These are phyloP conservation scores for Smittia aterrima DNA, from an alignment of 2,888 invertebrate genomes.

Conservation along the genomic window DNA sequence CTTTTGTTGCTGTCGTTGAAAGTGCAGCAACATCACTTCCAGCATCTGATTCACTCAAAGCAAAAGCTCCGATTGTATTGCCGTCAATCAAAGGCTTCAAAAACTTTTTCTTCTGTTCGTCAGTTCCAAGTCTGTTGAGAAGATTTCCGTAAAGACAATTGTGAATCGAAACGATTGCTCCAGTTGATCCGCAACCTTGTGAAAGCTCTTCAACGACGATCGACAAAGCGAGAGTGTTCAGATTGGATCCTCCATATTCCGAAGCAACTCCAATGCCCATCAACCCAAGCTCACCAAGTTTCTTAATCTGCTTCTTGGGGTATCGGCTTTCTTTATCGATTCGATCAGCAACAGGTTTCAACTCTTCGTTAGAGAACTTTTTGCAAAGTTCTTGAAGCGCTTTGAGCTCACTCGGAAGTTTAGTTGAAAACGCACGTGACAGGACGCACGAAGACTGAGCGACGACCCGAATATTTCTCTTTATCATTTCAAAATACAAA, in stretches of 20 bases:
- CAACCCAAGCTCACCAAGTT: conserved; percentile 66
- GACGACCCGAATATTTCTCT: neutral
- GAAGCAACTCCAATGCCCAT: conserved; percentile 66
- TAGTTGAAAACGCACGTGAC: neutral
- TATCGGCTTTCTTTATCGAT: conserved; percentile 1
- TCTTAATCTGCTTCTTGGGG: conserved; percentile 19
- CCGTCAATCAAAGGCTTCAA: conserved; percentile 62
- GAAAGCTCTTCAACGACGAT: conserved; percentile 76
- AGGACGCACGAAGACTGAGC: neutral
- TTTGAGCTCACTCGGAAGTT: conserved; percentile 21
- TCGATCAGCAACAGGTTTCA: conserved; percentile 1
- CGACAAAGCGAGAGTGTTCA: conserved; percentile 69
- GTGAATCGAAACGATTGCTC: conserved; percentile 73
- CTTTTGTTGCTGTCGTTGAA: conserved; percentile 59
- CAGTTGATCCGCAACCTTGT: conserved; percentile 73
- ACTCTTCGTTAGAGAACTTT: neutral
- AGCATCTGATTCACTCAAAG: conserved; percentile 77
- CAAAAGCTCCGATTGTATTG: conserved; percentile 69
- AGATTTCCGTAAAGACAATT: conserved; percentile 74
- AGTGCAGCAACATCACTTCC: conserved; percentile 71
- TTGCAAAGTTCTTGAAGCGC: conserved; percentile 10
- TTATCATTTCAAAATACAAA: neutral
- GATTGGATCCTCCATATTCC: conserved; percentile 66
- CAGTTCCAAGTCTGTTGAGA: conserved; percentile 64
- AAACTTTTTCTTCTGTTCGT: conserved; percentile 66